A percentile compares a stretch with the other conserved stretches of the same genome.
phyloP scores from a whole-genome alignment of 2,888 invertebrate species.

The Steinernema hermaphroditum region DNA sequence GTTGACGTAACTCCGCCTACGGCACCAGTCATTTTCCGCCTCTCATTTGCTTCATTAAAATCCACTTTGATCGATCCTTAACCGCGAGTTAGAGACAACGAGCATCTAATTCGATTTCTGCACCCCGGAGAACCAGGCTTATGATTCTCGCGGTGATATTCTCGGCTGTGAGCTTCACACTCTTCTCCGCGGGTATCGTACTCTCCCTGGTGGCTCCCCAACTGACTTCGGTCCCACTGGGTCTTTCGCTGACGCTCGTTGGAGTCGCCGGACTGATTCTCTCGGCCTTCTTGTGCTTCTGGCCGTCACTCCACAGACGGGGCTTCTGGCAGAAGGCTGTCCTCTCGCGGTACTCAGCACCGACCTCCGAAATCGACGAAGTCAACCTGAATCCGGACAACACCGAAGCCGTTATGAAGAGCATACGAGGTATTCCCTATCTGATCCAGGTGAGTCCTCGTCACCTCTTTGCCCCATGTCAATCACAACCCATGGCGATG shows the following conservation, averaged over 20 bases:
- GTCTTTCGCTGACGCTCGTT: not conserved
- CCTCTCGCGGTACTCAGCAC: not conserved
- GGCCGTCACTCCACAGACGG: not conserved
- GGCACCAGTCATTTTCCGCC: constrained; percentile 25
- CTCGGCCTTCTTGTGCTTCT: not conserved
- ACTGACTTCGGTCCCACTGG: not conserved
- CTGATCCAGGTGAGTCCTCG: constrained; percentile 54
- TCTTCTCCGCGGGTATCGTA: not conserved
- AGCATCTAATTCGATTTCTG: not conserved
- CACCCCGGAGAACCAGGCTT: not conserved
- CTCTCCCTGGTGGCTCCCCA: not conserved
- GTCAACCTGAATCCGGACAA: constrained; percentile 50
- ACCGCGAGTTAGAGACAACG: not conserved
- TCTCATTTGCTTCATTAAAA: constrained; percentile 26
- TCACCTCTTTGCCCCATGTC: too few species aligned
- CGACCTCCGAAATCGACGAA: not conserved
- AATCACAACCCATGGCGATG: too few species aligned
- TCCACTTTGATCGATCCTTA: constrained; percentile 17
- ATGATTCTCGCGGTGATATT: not conserved
- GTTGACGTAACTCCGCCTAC: constrained; percentile 25
- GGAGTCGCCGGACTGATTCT: not conserved
- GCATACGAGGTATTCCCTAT: constrained; percentile 61
- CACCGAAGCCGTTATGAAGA: constrained; percentile 59
- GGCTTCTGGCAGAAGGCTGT: not conserved
- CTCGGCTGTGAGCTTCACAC: not conserved